Evolutionary conservation across 2,888 invertebrate species (phyloP), one percentile per base, ranked within the genome.

Genomic region (Ornithoptera priamus): DNA sequence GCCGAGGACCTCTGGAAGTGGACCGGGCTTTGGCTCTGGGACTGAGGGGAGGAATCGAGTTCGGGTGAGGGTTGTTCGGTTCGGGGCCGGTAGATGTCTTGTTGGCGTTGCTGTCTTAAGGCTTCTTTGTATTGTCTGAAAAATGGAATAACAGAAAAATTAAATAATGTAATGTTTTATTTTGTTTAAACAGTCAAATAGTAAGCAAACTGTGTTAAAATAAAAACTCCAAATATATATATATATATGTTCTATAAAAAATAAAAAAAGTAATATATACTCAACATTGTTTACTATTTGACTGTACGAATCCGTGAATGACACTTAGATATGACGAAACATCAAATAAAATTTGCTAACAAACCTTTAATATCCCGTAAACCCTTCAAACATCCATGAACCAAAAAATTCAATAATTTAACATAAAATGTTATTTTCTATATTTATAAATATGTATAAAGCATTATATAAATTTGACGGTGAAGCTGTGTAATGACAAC

Each of bases 121-220:
- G 97, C 97, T 94, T 97, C 97, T 93, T 97, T 97, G 92, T 97
- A 97, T 93, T 97, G 97, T 89, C 97, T 95, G 90, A 8, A 92
- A 53, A 93, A 72, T 72, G 24, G 69, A 56, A 59, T 62, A 67
- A 69, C n/a, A 22, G 15, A n/a, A 46, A 7, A 69, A 20, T 56
- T 20, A 39, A n/a, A 62, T 74, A 68, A 59, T 71, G 42, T 74
- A 65, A 68, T 67, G 39, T 58, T 22, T 22, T 22, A 17, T 22
- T 60, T 58, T 58, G 20, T 36, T 39, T 18, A 3, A 53, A 46
- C 30, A 59, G 66, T 39, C 70, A 62, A 15, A 61, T 24, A 24
- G 66, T 64, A 67, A 70, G 64, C 67, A 63, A 60, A 53, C 46
- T 17, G 22, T 58, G 20, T 30, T 30, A 59, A 7, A 18, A 24